Percentiles rank a stretch among this genome's conserved stretches.
These are phyloP conservation scores for Beris chalybata DNA, from an alignment of 2,888 invertebrate genomes.

Conservation along the genomic window DNA sequence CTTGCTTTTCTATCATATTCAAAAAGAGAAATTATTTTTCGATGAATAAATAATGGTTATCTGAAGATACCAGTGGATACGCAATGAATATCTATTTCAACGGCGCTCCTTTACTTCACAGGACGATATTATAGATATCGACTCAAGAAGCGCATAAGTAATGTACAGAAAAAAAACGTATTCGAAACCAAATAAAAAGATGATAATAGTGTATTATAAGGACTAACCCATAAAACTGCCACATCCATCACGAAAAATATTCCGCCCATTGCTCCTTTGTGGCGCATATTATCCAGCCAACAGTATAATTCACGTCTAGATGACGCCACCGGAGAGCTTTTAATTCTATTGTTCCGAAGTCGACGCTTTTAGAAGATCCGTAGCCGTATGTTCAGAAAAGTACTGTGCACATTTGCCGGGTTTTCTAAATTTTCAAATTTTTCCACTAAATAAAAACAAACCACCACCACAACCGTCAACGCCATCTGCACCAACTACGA, in stretches of 20 bases:
- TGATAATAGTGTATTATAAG: constrained; percentile 26
- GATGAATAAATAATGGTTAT: constrained; percentile 13
- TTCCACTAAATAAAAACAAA: neutral
- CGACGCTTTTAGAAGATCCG: constrained; percentile 3
- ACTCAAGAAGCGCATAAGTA: constrained; percentile 12
- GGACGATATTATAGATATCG: too few species aligned
- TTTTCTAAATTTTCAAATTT: neutral
- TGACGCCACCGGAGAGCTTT: constrained; percentile 29
- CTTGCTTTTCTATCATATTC: too few species aligned
- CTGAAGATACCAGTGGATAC: neutral
- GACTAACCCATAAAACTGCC: constrained; percentile 35
- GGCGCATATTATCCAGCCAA: constrained; percentile 5
- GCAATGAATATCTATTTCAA: neutral
- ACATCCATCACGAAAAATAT: constrained; percentile 32
- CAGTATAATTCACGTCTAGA: constrained; percentile 24
- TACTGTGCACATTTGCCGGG: neutral
- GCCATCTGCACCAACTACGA: neutral
- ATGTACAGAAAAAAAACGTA: constrained; percentile 12
- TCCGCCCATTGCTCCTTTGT: constrained; percentile 22
- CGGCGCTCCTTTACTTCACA: too few species aligned
- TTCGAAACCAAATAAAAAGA: constrained; percentile 1
- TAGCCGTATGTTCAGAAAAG: neutral
- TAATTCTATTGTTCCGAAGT: constrained; percentile 26
- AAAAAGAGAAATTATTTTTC: constrained; percentile 3
- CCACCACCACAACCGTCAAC: neutral